phyloP scores from a whole-genome alignment of 2,797 vertebrate genomes.

The Furcifer pardalis region DNA sequence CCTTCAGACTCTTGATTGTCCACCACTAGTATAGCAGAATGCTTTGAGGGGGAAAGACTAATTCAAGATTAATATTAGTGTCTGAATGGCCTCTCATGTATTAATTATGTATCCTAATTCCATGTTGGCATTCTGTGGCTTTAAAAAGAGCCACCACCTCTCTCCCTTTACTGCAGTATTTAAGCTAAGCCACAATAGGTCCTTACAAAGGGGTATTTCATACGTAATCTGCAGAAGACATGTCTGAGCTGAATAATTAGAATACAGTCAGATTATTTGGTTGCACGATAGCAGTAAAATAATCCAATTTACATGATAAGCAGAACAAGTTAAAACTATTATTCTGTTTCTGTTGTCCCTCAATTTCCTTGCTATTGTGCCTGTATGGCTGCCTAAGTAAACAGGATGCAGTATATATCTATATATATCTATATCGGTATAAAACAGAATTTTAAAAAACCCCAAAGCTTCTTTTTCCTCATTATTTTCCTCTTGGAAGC shows the following conservation, averaged over 20 bases:
- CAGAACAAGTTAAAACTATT: conserved; percentile 56
- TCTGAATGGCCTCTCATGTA: conserved; percentile 43
- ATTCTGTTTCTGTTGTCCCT: conserved; percentile 28
- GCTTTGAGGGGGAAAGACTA: conserved; percentile 31
- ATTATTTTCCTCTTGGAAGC: conserved; percentile 76
- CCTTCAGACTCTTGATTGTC: conserved; percentile 14
- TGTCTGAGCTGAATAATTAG: conserved; percentile 55
- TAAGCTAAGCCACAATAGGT: conserved; percentile 64
- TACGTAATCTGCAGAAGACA: conserved; percentile 55
- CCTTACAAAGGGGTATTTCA: conserved; percentile 61
- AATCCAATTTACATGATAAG: conserved; percentile 60
- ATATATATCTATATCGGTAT: too few species aligned
- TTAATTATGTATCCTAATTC: conserved; percentile 54
- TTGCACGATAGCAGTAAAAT: conserved; percentile 51
- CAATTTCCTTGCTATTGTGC: conserved; percentile 50
- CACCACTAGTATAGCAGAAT: conserved; percentile 41
- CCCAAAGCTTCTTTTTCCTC: not conserved
- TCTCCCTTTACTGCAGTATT: conserved; percentile 66
- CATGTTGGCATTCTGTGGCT: conserved; percentile 47
- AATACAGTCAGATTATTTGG: conserved; percentile 61
- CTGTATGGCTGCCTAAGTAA: conserved; percentile 65
- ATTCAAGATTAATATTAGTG: conserved; percentile 56
- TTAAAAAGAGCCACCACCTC: conserved; percentile 50
- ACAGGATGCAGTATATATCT: conserved; percentile 52
- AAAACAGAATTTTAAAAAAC: conserved; percentile 48